Base-by-base conservation (phyloP, 2,797 vertebrate genomes). In the Sebastes nivosus region DNA sequence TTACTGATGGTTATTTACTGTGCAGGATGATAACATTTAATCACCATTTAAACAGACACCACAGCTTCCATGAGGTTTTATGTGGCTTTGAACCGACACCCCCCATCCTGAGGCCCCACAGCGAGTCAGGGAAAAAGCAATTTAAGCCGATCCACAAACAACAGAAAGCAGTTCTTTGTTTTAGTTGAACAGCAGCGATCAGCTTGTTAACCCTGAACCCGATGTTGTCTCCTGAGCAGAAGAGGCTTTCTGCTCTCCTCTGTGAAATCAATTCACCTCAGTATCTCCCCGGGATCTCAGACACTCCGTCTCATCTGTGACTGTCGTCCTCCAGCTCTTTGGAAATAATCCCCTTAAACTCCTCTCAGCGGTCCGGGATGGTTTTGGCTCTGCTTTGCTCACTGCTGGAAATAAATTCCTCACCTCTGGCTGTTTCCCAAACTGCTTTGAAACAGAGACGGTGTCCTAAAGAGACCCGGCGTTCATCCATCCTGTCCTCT, bases 371-470 rank as follows among this genome's bases (percentile, higher is more conserved):
- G 77, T 73, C 73, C 50, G 3, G 67, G 68, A 69, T 67, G 30
- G 13, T 70, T 83, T 27, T 46, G 83, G 79, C 81, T 86, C 78
- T 12, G 72, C 86, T 89, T 79, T 75, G 72, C 82, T 89, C 81
- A 30, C 82, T 72, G 82, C 85, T 84, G 88, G 83, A 92, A 79
- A 88, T 87, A 85, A 86, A 90, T 83, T 79, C 84, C 67, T 83
- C 85, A 88, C 88, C 88, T 89, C 87, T 90, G 87, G 86, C 87
- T 85, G 85, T 83, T 92, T 84, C 83, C 88, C 75, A 87, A 83
- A 84, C 61, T 60, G 72, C 87, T 89, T 75, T 90, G 87, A 88
- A 88, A 88, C 83, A 74, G 64, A 89, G 72, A 73, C 73, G 0
- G 67, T 75, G 88, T 90, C 89, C 88, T 85, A 77, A 87, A 84